Conservation (phyloP, 1,140 invertebrate genomes). For the Anthonomus grandis region DNA sequence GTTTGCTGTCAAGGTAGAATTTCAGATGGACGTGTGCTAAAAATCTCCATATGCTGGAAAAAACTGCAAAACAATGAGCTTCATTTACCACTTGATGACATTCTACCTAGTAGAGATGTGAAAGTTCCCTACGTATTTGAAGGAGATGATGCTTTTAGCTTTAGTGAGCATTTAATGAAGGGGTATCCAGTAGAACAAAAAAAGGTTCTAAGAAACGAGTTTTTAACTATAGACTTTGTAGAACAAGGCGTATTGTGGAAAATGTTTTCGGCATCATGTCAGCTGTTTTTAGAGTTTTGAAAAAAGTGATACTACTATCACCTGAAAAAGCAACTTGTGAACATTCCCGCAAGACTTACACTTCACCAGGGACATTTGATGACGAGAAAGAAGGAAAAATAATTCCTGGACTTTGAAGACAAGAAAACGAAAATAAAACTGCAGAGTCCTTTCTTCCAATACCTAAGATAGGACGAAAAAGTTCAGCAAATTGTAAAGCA, state of each 20-base stretch:
- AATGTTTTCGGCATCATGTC: too few species aligned
- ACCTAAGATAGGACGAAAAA: too few species aligned
- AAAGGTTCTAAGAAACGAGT: conserved; percentile 9
- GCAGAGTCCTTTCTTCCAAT: not conserved
- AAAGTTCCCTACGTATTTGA: conserved; percentile 15
- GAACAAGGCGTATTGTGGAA: conserved; percentile 13
- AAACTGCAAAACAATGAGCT: conserved; percentile 11
- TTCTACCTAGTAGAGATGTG: conserved; percentile 13
- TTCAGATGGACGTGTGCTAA: too few species aligned
- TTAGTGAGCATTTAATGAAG: conserved; percentile 13
- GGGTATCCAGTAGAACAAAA: conserved; percentile 12
- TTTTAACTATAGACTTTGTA: conserved; percentile 15
- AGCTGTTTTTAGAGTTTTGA: conserved; percentile 10
- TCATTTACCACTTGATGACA: conserved; percentile 10
- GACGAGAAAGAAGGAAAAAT: not conserved
- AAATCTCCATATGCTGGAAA: conserved; percentile 12
- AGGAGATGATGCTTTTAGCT: conserved; percentile 10
- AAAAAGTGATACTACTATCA: too few species aligned
- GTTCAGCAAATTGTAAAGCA: not conserved
- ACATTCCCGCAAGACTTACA: too few species aligned
- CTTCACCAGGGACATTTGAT: too few species aligned
- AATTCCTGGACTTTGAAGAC: too few species aligned
- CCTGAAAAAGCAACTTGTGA: conserved; percentile 10
- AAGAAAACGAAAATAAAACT: too few species aligned
- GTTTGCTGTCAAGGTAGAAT: conserved; percentile 6